Percentiles rank a stretch among this genome's conserved stretches.
phyloP scores from a whole-genome alignment of 2,888 invertebrate genomes.

The Eucriotettix oculatus region DNA sequence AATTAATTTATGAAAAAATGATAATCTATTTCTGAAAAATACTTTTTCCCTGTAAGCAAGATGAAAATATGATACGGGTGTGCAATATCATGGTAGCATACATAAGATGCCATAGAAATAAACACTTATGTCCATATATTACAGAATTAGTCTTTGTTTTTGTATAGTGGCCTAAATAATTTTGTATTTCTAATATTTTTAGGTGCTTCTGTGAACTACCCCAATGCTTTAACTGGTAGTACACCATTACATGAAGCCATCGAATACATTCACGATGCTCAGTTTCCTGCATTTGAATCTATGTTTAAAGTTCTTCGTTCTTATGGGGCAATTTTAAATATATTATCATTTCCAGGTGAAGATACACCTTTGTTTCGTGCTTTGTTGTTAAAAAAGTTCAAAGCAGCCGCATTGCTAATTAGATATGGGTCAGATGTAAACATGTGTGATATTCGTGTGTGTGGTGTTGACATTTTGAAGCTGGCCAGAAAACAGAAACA shows the following conservation, averaged over 20 bases:
- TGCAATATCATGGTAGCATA: too few relatives aligned
- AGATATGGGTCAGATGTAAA: conserved; percentile 47
- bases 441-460: conserved; percentile 34
- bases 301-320: conserved; percentile 32
- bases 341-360: conserved; percentile 22
- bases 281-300: conserved; percentile 29
- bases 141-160: too few relatives aligned
- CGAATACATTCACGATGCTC: conserved; percentile 32
- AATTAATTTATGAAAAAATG: too few relatives aligned
- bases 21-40: too few relatives aligned
- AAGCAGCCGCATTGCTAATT: conserved; percentile 37
- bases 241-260: conserved; percentile 45
- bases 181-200: conserved; percentile 14
- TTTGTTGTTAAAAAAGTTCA: conserved; percentile 30
- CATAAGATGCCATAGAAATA: too few relatives aligned
- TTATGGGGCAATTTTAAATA: conserved; percentile 30
- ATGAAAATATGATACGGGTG: too few relatives aligned
- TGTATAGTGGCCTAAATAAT: too few relatives aligned
- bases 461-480: conserved; percentile 23
- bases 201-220: conserved; percentile 38
- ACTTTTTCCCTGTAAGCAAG: too few relatives aligned
- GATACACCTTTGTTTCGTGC: conserved; percentile 37
- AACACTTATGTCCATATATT: too few relatives aligned
- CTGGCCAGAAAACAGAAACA: conserved; percentile 16
- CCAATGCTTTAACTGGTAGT: conserved; percentile 35